phyloP scores from a whole-genome alignment of 2,888 invertebrate genomes.

The Phymatocera aterrima region DNA sequence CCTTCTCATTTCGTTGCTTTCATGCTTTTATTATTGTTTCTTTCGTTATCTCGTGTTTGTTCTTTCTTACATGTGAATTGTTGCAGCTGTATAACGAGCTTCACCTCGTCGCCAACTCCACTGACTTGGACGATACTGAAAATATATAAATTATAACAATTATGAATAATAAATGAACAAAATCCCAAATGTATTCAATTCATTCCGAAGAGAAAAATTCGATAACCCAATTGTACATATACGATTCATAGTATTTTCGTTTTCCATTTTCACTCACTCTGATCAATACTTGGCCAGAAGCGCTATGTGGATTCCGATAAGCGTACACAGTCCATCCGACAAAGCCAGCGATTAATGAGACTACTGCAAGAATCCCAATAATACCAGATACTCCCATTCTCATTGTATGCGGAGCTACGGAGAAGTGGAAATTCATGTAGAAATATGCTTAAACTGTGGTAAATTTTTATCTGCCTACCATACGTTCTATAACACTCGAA shows the following conservation, averaged over 20 bases:
- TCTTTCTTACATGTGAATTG: constrained; percentile 91
- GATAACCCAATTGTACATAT: not conserved
- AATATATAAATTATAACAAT: constrained; percentile 51
- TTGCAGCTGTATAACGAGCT: constrained; percentile 95
- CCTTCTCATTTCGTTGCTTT: constrained; percentile 56
- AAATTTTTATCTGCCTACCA: too few relatives aligned
- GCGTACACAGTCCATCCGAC: constrained; percentile 93
- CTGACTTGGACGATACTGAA: constrained; percentile 95
- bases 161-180: not conserved
- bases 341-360: constrained; percentile 82
- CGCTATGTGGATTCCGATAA: constrained; percentile 96
- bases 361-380: constrained; percentile 83
- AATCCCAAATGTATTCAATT: not conserved
- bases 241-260: too few relatives aligned
- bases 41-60: constrained; percentile 51
- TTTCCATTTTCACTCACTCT: constrained; percentile 85
- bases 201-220: constrained; percentile 7
- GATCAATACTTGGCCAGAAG: constrained; percentile 96
- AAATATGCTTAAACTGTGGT: not conserved
- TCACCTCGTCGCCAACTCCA: constrained; percentile 95
- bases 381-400: constrained; percentile 78
- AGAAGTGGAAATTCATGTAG: not conserved
- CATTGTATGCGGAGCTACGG: constrained; percentile 67
- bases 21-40: constrained; percentile 37
- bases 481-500: too few relatives aligned